phyloP scores from a whole-genome alignment of 2,113 vertebrate genomes.

The Mesoclemmys tuberculata region DNA sequence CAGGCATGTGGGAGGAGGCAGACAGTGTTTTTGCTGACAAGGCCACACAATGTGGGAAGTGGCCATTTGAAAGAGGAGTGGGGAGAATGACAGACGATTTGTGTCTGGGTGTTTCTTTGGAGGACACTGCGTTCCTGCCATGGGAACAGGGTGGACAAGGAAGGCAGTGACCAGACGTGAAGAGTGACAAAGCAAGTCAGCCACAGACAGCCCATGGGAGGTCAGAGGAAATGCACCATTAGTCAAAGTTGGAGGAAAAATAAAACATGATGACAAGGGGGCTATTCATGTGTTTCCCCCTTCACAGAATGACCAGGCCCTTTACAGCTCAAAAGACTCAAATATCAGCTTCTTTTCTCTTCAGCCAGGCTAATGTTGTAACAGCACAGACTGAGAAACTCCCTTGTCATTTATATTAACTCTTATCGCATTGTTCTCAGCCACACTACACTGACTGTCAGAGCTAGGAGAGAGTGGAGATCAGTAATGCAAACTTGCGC shows the following conservation, averaged over 20 bases:
- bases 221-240: slow-evolving; percentile 78
- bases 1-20: slow-evolving; percentile 50
- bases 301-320: slow-evolving; percentile 59
- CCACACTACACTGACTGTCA: slow-evolving; percentile 59
- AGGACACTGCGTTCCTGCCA: slow-evolving; percentile 55
- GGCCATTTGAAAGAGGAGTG: slow-evolving; percentile 69
- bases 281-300: slow-evolving; percentile 71
- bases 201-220: slow-evolving; percentile 67
- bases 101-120: slow-evolving; percentile 64
- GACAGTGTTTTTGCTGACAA: slow-evolving; percentile 45
- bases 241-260: slow-evolving; percentile 75
- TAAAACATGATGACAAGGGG: slow-evolving; percentile 75
- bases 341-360: slow-evolving; percentile 68
- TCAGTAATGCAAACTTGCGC: slow-evolving; percentile 14
- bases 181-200: slow-evolving; percentile 76
- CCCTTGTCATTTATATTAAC: slow-evolving; percentile 58
- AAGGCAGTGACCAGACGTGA: slow-evolving; percentile 67
- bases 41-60: slow-evolving; percentile 73
- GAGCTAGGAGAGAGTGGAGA: slow-evolving; percentile 53
- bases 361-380: slow-evolving; percentile 47
- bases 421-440: slow-evolving; percentile 70
- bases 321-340: slow-evolving; percentile 53
- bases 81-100: slow-evolving; percentile 72
- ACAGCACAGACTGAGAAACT: slow-evolving; percentile 48
- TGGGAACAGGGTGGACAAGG: slow-evolving; percentile 73